A percentile compares a stretch with the other conserved stretches of the same genome.
Conservation (phyloP, 2,113 vertebrate genomes). For the Pongo abelii region DNA sequence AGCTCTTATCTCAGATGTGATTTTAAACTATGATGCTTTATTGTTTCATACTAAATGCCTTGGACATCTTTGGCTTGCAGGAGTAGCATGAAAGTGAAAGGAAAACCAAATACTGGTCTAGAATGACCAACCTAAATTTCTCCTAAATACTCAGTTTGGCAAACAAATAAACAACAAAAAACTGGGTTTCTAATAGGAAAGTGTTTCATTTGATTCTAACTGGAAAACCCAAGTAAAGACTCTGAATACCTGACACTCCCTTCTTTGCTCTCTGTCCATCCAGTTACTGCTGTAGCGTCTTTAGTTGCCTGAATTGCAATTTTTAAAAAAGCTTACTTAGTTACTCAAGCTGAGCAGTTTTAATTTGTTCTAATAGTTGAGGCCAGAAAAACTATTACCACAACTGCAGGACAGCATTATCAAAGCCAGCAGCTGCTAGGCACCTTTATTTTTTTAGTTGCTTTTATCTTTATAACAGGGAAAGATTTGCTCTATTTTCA, state of each 20-base stretch:
- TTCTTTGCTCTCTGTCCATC: neutral
- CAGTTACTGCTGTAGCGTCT: neutral
- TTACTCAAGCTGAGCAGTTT: constrained; percentile 75
- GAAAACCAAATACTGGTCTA: neutral
- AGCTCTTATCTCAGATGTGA: neutral
- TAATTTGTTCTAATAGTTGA: constrained; percentile 76
- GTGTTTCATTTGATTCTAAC: neutral
- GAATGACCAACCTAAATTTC: neutral
- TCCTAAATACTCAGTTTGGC: neutral
- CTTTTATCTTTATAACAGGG: constrained; percentile 59
- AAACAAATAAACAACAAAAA: neutral
- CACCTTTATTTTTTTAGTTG: constrained; percentile 49
- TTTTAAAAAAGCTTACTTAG: constrained; percentile 62
- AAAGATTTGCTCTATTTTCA: constrained; percentile 22
- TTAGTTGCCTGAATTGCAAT: constrained; percentile 12
- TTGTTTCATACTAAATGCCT: neutral
- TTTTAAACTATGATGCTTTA: neutral
- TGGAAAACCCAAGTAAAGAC: neutral
- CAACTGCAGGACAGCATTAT: constrained; percentile 61
- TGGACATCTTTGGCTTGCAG: neutral
- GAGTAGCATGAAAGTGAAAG: neutral
- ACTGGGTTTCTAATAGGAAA: neutral
- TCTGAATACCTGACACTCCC: neutral
- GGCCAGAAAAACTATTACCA: constrained; percentile 63
- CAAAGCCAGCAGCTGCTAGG: constrained; percentile 62